phyloP scores from a whole-genome alignment of 2,113 vertebrate species.

The Solea senegalensis region DNA sequence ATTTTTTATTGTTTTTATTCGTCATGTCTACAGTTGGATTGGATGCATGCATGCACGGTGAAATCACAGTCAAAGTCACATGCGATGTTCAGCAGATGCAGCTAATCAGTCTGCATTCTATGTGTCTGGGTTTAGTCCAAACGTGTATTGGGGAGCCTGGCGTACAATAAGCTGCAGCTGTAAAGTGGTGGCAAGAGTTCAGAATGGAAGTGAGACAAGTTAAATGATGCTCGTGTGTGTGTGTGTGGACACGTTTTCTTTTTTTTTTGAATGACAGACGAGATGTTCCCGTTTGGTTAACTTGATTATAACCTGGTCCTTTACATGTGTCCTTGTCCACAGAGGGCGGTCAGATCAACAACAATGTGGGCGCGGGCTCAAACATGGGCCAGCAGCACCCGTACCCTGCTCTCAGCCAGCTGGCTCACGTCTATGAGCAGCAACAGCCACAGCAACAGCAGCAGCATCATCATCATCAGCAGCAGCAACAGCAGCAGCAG shows the following conservation, averaged over 20 bases:
- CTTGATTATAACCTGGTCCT: slow-evolving; percentile 27
- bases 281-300: not conserved
- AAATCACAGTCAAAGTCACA: not conserved
- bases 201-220: not conserved
- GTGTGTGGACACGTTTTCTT: not conserved
- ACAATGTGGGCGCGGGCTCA: slow-evolving; percentile 85
- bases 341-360: slow-evolving; percentile 95
- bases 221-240: not conserved
- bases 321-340: slow-evolving; percentile 55
- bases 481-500: slow-evolving; percentile 84
- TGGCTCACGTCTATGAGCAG: slow-evolving; percentile 94
- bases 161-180: slow-evolving; percentile 37
- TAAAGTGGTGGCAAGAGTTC: slow-evolving; percentile 26
- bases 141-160: slow-evolving; percentile 19
- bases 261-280: not conserved
- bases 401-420: slow-evolving; percentile 91
- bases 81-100: slow-evolving; percentile 24
- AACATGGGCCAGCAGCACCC: slow-evolving; percentile 92
- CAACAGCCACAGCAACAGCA: slow-evolving; percentile 84
- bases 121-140: slow-evolving; percentile 22
- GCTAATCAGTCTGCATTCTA: slow-evolving; percentile 1
- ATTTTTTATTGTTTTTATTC: no score
- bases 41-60: no score
- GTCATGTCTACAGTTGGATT: no score
- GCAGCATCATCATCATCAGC: slow-evolving; percentile 81